Conservation (phyloP, 1,140 invertebrate species). For the Drosophila lacertosa region DNA sequence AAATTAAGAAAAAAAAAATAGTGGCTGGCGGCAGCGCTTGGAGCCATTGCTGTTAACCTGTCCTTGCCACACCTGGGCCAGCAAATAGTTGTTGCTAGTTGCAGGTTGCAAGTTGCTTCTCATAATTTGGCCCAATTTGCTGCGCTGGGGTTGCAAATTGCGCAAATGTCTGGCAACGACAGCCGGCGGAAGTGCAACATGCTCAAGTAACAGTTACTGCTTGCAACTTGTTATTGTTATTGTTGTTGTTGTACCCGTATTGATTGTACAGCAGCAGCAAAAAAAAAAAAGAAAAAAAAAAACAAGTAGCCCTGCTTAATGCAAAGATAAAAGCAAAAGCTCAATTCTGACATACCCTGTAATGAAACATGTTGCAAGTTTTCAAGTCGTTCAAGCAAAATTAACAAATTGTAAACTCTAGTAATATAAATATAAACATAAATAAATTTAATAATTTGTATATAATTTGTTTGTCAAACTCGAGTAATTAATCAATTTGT, state of each 20-base stretch:
- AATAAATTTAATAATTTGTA: too few relatives aligned
- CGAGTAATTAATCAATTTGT: too few relatives aligned
- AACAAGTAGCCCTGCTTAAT: background rate
- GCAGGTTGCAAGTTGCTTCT: constrained; percentile 25
- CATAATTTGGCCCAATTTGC: constrained; percentile 81
- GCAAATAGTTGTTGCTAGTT: background rate
- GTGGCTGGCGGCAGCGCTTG: background rate
- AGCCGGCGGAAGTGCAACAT: constrained; percentile 78
- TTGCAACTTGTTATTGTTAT: constrained; percentile 4
- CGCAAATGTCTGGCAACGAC: constrained; percentile 73
- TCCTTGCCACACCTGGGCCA: constrained; percentile 22
- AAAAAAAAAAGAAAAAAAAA: background rate
- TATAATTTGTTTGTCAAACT: too few relatives aligned
- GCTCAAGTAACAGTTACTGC: constrained; percentile 62
- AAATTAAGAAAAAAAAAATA: background rate
- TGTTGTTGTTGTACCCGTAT: constrained; percentile 36
- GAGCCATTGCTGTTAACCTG: background rate
- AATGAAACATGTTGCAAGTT: too few relatives aligned
- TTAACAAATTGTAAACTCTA: too few relatives aligned
- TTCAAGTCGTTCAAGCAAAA: too few relatives aligned
- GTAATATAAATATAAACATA: too few relatives aligned
- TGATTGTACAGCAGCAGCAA: constrained; percentile 41
- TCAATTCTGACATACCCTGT: background rate
- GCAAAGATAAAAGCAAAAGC: background rate
- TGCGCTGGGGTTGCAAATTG: constrained; percentile 80